Evolutionary conservation across 2,888 invertebrate genomes (phyloP).

Genomic region (Drosophila histrio): DNA sequence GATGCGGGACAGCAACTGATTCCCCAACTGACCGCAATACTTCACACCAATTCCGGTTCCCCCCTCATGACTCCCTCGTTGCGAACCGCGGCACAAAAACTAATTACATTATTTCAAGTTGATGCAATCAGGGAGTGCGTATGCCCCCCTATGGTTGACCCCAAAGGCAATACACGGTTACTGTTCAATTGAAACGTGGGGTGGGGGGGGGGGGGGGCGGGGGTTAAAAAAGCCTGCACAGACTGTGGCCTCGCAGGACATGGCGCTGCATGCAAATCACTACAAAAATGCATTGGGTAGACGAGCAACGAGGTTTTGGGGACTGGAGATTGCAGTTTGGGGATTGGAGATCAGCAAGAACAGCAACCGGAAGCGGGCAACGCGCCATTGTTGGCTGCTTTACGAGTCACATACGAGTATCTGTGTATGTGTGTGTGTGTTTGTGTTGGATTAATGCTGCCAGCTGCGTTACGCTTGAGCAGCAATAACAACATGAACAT

Average conservation of each 20-base stretch:
- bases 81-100: slow-evolving; percentile 68
- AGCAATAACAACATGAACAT: slow-evolving; percentile 16
- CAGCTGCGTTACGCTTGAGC: slow-evolving; percentile 58
- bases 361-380: slow-evolving; percentile 40
- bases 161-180: slow-evolving; percentile 62
- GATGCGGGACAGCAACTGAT: slow-evolving; percentile 3
- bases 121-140: slow-evolving; percentile 78
- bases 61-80: not conserved
- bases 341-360: slow-evolving; percentile 39
- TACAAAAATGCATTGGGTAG: slow-evolving; percentile 57
- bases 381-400: slow-evolving; percentile 61
- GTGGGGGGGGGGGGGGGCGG: slow-evolving; percentile 25
- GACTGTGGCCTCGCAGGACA: slow-evolving; percentile 45
- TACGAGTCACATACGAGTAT: slow-evolving; percentile 57
- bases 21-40: not conserved
- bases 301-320: slow-evolving; percentile 22
- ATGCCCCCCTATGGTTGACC: slow-evolving; percentile 38
- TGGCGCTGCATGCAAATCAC: slow-evolving; percentile 72
- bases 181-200: slow-evolving; percentile 70
- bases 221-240: slow-evolving; percentile 7
- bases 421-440: slow-evolving; percentile 9
- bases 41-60: slow-evolving; percentile 8
- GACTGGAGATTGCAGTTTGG: slow-evolving; percentile 20
- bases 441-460: slow-evolving; percentile 64
- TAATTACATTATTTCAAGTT: slow-evolving; percentile 81